Evolutionary conservation across 2,113 vertebrate genomes (phyloP).

Genomic region (human (Homo sapiens)): DNA sequence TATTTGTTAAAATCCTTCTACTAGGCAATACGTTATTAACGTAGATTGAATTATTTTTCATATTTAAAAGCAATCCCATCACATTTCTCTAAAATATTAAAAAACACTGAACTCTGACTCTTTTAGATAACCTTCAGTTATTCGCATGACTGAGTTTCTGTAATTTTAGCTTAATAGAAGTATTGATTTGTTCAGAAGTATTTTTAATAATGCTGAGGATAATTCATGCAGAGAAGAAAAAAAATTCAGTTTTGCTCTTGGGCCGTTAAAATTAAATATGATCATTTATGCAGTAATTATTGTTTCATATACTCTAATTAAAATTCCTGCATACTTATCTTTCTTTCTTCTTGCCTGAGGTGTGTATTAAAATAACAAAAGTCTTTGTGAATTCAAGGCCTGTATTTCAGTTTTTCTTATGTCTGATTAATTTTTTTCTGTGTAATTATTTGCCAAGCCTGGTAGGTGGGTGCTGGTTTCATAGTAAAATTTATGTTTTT

Average conservation of each 20-base stretch:
- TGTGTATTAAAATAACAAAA: background rate
- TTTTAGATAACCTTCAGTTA: background rate
- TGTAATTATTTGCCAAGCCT: background rate
- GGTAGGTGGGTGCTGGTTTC: background rate
- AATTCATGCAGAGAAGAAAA: constrained; percentile 46
- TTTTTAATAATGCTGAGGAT: constrained; percentile 29
- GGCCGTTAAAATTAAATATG: constrained; percentile 20
- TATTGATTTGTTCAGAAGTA: constrained; percentile 3
- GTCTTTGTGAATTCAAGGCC: background rate
- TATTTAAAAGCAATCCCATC: constrained; percentile 14
- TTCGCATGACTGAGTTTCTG: background rate
- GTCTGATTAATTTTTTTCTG: background rate
- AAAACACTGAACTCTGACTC: background rate
- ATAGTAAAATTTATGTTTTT: background rate
- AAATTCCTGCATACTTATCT: background rate
- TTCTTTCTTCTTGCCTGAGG: background rate
- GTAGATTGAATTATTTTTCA: constrained; percentile 7
- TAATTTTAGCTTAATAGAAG: background rate
- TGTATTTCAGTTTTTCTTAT: constrained; percentile 31
- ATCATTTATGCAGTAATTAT: constrained; percentile 31
- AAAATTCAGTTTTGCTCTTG: constrained; percentile 20
- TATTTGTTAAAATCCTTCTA: background rate
- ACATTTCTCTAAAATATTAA: constrained; percentile 40
- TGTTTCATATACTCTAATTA: background rate
- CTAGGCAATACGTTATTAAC: background rate